phyloP scores from a whole-genome alignment of 2,113 vertebrate genomes.

The Orcinus orca region DNA sequence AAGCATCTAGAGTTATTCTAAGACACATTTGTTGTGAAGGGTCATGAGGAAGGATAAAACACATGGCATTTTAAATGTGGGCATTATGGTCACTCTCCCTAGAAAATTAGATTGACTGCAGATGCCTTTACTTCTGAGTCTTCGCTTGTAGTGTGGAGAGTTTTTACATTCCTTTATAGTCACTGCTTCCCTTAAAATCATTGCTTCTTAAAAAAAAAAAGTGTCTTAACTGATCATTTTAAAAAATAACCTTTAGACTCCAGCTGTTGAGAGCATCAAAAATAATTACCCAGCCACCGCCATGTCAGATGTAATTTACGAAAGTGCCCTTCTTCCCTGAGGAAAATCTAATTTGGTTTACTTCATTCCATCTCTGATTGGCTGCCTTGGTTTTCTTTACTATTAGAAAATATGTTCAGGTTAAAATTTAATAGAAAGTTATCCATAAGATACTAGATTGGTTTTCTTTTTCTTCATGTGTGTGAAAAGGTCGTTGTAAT shows the following conservation, averaged over 20 bases:
- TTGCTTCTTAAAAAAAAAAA: conserved; percentile 26
- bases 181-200: conserved; percentile 24
- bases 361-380: conserved; percentile 55
- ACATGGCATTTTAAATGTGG: not conserved
- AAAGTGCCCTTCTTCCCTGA: conserved; percentile 61
- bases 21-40: not conserved
- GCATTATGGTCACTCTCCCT: not conserved
- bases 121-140: not conserved
- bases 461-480: conserved; percentile 72
- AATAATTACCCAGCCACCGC: conserved; percentile 61
- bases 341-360: conserved; percentile 73
- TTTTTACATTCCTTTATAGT: conserved; percentile 29
- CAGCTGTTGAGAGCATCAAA: conserved; percentile 62
- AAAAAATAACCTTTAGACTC: conserved; percentile 49
- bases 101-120: conserved; percentile 1
- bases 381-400: conserved; percentile 73
- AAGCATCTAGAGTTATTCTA: not conserved
- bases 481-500: conserved; percentile 55
- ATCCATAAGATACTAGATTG: conserved; percentile 45
- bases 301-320: conserved; percentile 67
- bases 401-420: conserved; percentile 66
- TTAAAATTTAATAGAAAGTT: conserved; percentile 51
- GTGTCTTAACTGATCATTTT: conserved; percentile 33
- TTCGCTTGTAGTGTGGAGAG: not conserved
- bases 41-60: accelerated